These are phyloP conservation scores for Drosophila seclusa DNA, from an alignment of 2,888 invertebrate species.

Conservation along the genomic window DNA sequence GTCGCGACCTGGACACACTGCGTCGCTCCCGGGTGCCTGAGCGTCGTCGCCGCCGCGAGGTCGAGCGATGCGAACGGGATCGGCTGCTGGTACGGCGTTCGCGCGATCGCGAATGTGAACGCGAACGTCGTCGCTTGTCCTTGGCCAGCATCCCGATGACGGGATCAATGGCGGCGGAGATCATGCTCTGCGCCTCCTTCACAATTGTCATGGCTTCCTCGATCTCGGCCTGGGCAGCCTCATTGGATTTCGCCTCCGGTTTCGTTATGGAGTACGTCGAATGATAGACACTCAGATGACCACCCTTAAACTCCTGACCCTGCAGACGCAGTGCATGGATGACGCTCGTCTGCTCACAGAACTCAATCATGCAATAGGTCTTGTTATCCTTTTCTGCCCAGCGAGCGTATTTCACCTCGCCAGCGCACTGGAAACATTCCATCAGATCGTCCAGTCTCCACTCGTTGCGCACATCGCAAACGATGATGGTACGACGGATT, in stretches of 20 bases:
- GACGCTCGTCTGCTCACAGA: slow-evolving; percentile 95
- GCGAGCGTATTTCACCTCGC: slow-evolving; percentile 97
- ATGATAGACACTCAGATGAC: slow-evolving; percentile 91
- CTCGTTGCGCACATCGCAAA: slow-evolving; percentile 91
- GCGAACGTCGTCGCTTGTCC: slow-evolving; percentile 89
- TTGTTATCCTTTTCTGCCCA: slow-evolving; percentile 93
- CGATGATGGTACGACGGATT: slow-evolving; percentile 95
- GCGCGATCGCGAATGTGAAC: slow-evolving; percentile 86
- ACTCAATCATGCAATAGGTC: slow-evolving; percentile 95
- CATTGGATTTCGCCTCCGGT: slow-evolving; percentile 97
- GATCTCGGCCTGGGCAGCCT: slow-evolving; percentile 97
- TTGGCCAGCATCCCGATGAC: slow-evolving; percentile 94
- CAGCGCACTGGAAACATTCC: slow-evolving; percentile 93
- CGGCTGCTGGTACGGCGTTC: slow-evolving; percentile 88
- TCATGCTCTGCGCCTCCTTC: slow-evolving; percentile 97
- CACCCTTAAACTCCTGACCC: slow-evolving; percentile 91
- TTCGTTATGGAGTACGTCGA: slow-evolving; percentile 96
- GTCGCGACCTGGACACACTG: slow-evolving; percentile 88
- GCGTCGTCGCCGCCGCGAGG: slow-evolving; percentile 88
- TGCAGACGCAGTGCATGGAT: slow-evolving; percentile 94
- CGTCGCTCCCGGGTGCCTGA: slow-evolving; percentile 85
- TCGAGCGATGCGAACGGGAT: slow-evolving; percentile 87
- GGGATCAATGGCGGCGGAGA: slow-evolving; percentile 96
- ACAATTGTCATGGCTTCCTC: slow-evolving; percentile 99
- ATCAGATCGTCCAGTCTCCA: slow-evolving; percentile 93